Conservation (phyloP, 2,113 vertebrate species). For the Pachycephala philippinensis region DNA sequence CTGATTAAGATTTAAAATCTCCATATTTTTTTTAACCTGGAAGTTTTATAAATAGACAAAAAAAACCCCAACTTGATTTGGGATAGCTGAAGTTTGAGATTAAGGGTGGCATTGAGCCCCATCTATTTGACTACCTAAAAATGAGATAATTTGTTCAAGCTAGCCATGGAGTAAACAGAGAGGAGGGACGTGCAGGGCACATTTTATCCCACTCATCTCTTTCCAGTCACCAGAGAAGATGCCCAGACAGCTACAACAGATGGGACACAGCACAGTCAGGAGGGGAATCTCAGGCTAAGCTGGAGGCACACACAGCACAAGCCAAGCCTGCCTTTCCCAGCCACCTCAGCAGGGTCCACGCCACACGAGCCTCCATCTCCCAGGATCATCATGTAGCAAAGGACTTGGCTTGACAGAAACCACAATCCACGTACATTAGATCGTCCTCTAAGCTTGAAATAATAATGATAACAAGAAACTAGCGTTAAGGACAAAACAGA, state of each 20-base stretch:
- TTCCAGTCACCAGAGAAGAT: background rate
- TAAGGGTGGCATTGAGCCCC: background rate
- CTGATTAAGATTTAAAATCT: background rate
- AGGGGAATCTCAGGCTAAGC: background rate
- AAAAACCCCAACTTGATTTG: background rate
- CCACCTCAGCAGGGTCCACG: background rate
- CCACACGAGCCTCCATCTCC: background rate
- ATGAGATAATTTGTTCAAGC: background rate
- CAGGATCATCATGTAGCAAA: accelerated
- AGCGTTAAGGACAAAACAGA: background rate
- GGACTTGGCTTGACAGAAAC: background rate
- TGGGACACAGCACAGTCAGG: background rate
- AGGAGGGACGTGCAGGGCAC: background rate
- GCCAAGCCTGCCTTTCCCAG: background rate
- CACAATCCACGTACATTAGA: background rate
- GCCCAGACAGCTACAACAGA: background rate
- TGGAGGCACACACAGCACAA: background rate
- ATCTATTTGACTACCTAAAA: background rate
- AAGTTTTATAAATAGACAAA: background rate
- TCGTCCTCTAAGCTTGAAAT: background rate
- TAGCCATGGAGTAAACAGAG: background rate
- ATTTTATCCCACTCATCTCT: background rate
- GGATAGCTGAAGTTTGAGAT: background rate
- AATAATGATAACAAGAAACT: background rate
- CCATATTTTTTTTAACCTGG: background rate